A percentile compares a stretch with the other conserved stretches of the same genome.
phyloP scores from a whole-genome alignment of 2,888 invertebrate genomes.

The Drosophila prostipennis region DNA sequence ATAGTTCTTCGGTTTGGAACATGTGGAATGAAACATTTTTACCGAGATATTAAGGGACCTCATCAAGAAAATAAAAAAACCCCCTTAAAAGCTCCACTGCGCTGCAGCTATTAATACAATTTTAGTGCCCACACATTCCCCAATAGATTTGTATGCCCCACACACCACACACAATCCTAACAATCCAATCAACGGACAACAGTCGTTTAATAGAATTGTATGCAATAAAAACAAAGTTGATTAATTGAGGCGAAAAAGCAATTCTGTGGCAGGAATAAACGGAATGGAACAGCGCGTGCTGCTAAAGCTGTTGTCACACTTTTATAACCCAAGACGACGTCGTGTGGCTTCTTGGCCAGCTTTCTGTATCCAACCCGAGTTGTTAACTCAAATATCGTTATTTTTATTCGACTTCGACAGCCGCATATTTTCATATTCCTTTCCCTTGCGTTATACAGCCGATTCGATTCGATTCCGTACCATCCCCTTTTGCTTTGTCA shows the following conservation, averaged over 20 bases:
- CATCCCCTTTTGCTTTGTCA: constrained; percentile 9
- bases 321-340: constrained; percentile 22
- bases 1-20: not conserved
- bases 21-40: not conserved
- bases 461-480: constrained; percentile 15
- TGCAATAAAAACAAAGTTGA: constrained; percentile 27
- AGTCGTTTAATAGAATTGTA: constrained; percentile 27
- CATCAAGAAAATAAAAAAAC: too few relatives aligned
- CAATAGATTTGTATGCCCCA: constrained; percentile 28
- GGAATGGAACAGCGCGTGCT: constrained; percentile 53
- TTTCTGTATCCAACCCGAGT: constrained; percentile 17
- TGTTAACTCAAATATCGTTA: constrained; percentile 22
- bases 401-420: constrained; percentile 14
- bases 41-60: not conserved
- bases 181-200: constrained; percentile 23
- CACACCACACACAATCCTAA: constrained; percentile 8
- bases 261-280: constrained; percentile 17
- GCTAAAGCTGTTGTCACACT: constrained; percentile 15
- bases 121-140: not conserved
- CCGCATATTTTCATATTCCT: constrained; percentile 10
- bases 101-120: not conserved
- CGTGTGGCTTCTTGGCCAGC: constrained; percentile 26
- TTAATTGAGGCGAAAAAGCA: constrained; percentile 14
- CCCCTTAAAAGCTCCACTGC: too few relatives aligned
- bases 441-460: constrained; percentile 3